Conservation (phyloP, 2,797 vertebrate genomes). For the Phylloscopus collybita region DNA sequence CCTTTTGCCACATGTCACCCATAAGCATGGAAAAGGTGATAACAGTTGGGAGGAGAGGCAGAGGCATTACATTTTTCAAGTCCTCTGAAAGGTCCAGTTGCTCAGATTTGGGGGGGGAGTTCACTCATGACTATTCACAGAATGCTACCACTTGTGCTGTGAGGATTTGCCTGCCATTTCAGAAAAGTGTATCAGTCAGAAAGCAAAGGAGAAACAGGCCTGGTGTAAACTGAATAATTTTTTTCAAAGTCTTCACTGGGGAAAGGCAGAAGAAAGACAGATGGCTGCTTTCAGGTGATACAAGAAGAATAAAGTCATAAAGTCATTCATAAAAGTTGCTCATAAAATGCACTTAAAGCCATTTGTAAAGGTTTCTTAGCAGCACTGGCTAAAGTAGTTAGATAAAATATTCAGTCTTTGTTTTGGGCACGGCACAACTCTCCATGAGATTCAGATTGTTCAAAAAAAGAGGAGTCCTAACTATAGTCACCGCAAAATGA, state of each 20-base stretch:
- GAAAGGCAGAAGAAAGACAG: background rate
- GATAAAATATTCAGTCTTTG: background rate
- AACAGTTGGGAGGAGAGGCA: conserved; percentile 5
- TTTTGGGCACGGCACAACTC: background rate
- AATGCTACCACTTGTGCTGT: background rate
- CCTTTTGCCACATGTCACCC: background rate
- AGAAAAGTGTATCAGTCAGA: background rate
- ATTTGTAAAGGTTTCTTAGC: background rate
- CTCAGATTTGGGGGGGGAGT: background rate
- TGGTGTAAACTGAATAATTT: background rate
- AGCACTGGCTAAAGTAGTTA: background rate
- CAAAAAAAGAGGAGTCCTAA: background rate
- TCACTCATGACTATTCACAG: background rate
- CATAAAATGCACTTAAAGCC: background rate
- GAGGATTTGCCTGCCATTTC: background rate
- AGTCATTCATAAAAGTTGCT: background rate
- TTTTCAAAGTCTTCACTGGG: background rate
- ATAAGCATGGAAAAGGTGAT: background rate
- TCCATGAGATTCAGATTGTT: background rate
- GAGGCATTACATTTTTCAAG: conserved; percentile 1
- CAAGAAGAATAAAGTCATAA: background rate
- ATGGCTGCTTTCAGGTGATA: background rate
- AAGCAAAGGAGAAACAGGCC: background rate
- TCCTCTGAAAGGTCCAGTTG: background rate
- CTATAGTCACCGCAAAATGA: background rate